These are phyloP conservation scores for Meloidogyne chitwoodi DNA, from an alignment of 1,140 invertebrate species.

Conservation along the genomic window DNA sequence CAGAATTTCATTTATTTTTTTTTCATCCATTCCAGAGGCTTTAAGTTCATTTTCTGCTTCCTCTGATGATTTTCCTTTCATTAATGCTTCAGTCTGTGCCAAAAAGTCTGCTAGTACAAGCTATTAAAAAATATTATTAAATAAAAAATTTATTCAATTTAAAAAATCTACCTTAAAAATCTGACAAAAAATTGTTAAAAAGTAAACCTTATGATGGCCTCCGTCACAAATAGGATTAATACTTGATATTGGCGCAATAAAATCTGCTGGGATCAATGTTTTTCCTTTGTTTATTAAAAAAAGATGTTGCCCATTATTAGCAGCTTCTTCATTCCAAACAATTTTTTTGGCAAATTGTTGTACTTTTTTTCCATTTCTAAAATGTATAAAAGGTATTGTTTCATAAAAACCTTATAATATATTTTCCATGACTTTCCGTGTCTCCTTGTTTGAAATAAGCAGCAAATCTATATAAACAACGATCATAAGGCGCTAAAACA, in stretches of 20 bases:
- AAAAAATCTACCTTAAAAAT: no score
- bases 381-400: conserved; percentile 62
- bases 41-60: conserved; percentile 72
- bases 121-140: no score
- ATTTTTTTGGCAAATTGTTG: conserved; percentile 82
- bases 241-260: conserved; percentile 85
- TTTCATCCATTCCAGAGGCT: conserved; percentile 56
- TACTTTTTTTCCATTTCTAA: conserved; percentile 72
- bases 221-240: conserved; percentile 83
- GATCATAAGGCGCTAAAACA: conserved; percentile 90
- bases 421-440: conserved; percentile 99
- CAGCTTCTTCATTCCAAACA: conserved; percentile 93
- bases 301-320: conserved; percentile 98
- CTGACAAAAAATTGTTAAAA: not conserved
- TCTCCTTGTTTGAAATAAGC: conserved; percentile 99
- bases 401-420: conserved; percentile 58
- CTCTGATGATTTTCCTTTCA: conserved; percentile 79
- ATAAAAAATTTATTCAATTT: no score
- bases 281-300: conserved; percentile 84
- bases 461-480: conserved; percentile 95
- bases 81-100: conserved; percentile 94
- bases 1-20: conserved; percentile 71
- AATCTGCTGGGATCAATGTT: conserved; percentile 89
- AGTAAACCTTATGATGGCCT: conserved; percentile 70
- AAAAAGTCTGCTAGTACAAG: conserved; percentile 94